Conservation (phyloP, 2,888 invertebrate genomes). For the Calameuta idolon region DNA sequence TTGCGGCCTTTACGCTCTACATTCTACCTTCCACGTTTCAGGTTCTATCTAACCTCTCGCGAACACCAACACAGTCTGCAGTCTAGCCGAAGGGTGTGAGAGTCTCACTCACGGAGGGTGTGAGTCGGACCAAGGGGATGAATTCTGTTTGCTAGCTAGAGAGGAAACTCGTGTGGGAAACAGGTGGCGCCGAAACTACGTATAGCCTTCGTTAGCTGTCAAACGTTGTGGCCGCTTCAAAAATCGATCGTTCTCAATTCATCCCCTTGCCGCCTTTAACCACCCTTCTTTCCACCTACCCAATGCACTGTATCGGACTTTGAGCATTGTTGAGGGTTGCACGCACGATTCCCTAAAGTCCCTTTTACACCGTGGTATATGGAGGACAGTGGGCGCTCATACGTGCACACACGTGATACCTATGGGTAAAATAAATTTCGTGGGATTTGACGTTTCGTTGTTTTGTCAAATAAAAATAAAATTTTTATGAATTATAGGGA, state of each 20-base stretch:
- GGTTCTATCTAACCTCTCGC: conserved; percentile 30
- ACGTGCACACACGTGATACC: neutral
- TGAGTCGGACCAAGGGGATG: conserved; percentile 34
- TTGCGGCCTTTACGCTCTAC: conserved; percentile 38
- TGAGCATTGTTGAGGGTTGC: neutral
- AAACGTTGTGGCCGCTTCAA: conserved; percentile 65
- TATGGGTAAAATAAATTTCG: conserved; percentile 2
- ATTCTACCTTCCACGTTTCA: conserved; percentile 28
- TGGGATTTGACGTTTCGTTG: neutral
- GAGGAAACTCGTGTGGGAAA: conserved; percentile 43
- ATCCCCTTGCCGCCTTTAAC: conserved; percentile 9
- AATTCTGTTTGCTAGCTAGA: conserved; percentile 32
- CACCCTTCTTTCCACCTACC: neutral
- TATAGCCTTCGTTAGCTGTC: conserved; percentile 56
- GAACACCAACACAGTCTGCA: conserved; percentile 6
- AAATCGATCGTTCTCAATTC: conserved; percentile 61
- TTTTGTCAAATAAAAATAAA: neutral
- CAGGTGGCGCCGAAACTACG: conserved; percentile 64
- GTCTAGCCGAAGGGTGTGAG: conserved; percentile 13
- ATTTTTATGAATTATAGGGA: neutral
- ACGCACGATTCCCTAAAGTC: neutral
- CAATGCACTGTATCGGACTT: neutral
- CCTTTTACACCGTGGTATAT: conserved; percentile 4
- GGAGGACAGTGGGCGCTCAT: neutral
- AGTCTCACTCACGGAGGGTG: conserved; percentile 4